These are phyloP conservation scores for Apaloderma vittatum DNA, from an alignment of 2,113 vertebrate species.

Conservation along the genomic window DNA sequence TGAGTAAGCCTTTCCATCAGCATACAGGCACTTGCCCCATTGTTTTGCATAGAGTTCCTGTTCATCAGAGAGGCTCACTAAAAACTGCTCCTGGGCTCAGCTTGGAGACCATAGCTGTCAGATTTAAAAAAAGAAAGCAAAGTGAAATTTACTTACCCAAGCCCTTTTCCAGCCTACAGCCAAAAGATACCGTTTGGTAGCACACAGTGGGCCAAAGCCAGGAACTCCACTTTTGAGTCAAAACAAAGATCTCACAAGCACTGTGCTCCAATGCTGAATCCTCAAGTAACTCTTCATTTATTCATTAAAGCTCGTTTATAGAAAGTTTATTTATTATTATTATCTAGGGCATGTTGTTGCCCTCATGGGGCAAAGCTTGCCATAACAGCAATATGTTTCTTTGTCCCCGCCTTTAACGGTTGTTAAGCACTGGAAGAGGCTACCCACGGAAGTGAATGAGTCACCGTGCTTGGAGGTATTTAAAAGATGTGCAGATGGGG, in stretches of 20 bases:
- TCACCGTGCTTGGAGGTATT: too few species aligned
- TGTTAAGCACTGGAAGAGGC: background rate
- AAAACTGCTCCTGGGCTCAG: background rate
- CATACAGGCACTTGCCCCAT: fast-evolving
- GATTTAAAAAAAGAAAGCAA: background rate
- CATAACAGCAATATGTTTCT: background rate
- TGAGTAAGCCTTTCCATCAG: background rate
- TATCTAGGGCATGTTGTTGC: background rate
- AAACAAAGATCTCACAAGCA: background rate
- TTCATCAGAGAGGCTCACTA: background rate
- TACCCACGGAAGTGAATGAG: too few species aligned
- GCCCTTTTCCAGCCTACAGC: background rate
- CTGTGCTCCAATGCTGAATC: background rate
- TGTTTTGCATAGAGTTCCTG: fast-evolving
- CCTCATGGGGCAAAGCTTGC: background rate
- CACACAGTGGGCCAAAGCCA: background rate
- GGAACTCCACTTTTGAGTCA: background rate
- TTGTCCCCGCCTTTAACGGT: background rate
- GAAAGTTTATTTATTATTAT: background rate
- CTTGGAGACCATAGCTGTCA: background rate
- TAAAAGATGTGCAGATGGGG: too few species aligned
- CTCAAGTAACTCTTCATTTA: background rate
- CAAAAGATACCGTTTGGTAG: background rate
- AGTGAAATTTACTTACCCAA: background rate
- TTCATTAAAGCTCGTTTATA: background rate